Base-by-base conservation (phyloP, 2,113 vertebrate genomes). In the Macquaria australasica region DNA sequence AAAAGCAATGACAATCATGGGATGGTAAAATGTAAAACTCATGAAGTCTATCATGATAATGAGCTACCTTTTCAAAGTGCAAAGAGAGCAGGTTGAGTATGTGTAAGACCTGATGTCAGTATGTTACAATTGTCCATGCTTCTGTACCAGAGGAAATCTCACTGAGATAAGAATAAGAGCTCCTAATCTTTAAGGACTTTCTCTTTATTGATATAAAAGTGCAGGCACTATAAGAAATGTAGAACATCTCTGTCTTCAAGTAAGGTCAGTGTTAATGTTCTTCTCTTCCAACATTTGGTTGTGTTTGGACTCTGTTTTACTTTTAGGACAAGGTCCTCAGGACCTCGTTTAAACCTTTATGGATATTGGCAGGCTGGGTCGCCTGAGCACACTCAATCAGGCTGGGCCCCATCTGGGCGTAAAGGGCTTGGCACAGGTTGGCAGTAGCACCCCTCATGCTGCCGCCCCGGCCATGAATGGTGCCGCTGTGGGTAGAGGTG, bases 331-430 rank as follows among this genome's bases (percentile, higher is more conserved):
- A 55, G 37, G 83, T 91, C 77, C 96, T 95, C 12, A 98, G 93
- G 72, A 98, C 73, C 84, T 97, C 96, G 12, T 96, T 97, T 73
- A 98, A 94, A 70, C 82, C 91, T 91, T 95, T 96, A 87, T 91
- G 94, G 92, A 97, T 91, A 79, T 93, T 96, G 48, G 94, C 91
- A 16, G 96, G 92, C 87, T 97, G 97, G 34, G 95, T 92, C 10
- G 96, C 95, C 45, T 48, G 45, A 2, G 97, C 97, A 0, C 92
- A 95, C 66, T 94, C 88, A 0, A 94, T 83, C 84, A 99, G 95
- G 23, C 88, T 91, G 9, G 88, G 92, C 50, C 98, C 97, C 97
- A 98, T 98, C 72, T 97, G 96, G 79, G 93, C 73, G 82, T 96
- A 93, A 81, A 98, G 96, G 25, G 96, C 96, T 92, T 95, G 96